Evolutionary conservation across 2,888 invertebrate genomes (phyloP).

Genomic region (Leptinotarsa juncta): DNA sequence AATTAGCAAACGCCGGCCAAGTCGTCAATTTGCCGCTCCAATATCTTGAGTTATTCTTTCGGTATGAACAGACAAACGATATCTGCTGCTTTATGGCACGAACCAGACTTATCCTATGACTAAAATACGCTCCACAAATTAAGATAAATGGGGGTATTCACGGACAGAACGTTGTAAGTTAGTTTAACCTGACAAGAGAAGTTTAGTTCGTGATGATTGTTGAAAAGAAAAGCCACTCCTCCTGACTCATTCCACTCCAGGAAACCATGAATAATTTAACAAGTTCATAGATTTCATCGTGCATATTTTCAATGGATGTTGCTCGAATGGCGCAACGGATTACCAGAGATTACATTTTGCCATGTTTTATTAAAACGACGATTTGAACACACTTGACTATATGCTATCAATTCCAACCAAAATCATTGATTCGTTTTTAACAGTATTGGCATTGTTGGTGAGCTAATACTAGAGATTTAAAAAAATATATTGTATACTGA

Average conservation of each 20-base stretch:
- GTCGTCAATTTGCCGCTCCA: slow-evolving; percentile 46
- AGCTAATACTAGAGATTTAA: too few relatives aligned
- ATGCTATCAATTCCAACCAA: too few relatives aligned
- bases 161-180: slow-evolving; percentile 34
- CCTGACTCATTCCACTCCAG: slow-evolving; percentile 1
- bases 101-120: slow-evolving; percentile 43
- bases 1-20: slow-evolving; percentile 48
- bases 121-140: slow-evolving; percentile 48
- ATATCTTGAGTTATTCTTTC: slow-evolving; percentile 53
- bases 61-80: slow-evolving; percentile 52
- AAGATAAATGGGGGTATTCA: slow-evolving; percentile 47
- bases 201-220: slow-evolving; percentile 27
- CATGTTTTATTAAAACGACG: too few relatives aligned
- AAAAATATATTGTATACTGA: too few relatives aligned
- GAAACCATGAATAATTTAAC: slow-evolving; percentile 14
- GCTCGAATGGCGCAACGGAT: background rate
- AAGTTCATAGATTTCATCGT: slow-evolving; percentile 11
- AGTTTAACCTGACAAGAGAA: slow-evolving; percentile 28
- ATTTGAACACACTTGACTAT: too few relatives aligned
- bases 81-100: slow-evolving; percentile 55
- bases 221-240: slow-evolving; percentile 15
- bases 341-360: too few relatives aligned
- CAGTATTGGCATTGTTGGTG: too few relatives aligned
- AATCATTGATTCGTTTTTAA: too few relatives aligned
- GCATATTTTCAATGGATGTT: background rate